Evolutionary conservation across 2,888 invertebrate species (phyloP), one percentile per base, ranked within the genome.

Genomic region (Drosophila ochracea): DNA sequence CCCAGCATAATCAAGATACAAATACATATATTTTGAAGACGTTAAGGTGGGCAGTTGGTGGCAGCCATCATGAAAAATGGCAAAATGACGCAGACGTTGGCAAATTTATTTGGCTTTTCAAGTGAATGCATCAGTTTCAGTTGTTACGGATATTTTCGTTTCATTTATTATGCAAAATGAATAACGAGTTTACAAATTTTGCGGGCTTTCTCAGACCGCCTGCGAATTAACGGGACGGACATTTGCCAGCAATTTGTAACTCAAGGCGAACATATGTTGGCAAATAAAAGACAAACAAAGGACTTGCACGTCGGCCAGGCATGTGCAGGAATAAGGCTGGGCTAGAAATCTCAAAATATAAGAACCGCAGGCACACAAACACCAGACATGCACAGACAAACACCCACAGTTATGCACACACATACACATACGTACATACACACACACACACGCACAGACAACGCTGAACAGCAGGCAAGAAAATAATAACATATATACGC

Each of bases 201-300:
- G 74, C 55, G 86, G 73, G 50, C 60, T 64, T 61, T 68, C 61
- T 41, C 69, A 60, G 81, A 54, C 65, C 57, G 73, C 43, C 71
- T 70, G 71, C 72, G 76, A 82, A 83, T 79, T 73, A 85, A 82
- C 67, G 72, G 83, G 68, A 74, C 55, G 70, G 76, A 71, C 84
- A 78, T 86, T 89, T 70, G 74, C 69, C 53, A 62, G 74, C 76
- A 83, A 79, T 84, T 82, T 89, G 89, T 86, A 86, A 90, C 87
- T 84, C 63, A 69, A 73, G 87, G 80, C 87, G 65, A 81, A 91
- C 87, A 87, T 87, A 91, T 87, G 87, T 91, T 91, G 76, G 89
- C 76, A 90, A 91, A 87, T 87, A 86, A 65, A 90, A 86, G 76
- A 85, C 83, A 90, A 90, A 85, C 84, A 89, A 84, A 80, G 72